Evolutionary conservation across 2,113 vertebrate species (phyloP), one percentile per base, ranked within the genome.

Genomic region (Leptosomus discolor): DNA sequence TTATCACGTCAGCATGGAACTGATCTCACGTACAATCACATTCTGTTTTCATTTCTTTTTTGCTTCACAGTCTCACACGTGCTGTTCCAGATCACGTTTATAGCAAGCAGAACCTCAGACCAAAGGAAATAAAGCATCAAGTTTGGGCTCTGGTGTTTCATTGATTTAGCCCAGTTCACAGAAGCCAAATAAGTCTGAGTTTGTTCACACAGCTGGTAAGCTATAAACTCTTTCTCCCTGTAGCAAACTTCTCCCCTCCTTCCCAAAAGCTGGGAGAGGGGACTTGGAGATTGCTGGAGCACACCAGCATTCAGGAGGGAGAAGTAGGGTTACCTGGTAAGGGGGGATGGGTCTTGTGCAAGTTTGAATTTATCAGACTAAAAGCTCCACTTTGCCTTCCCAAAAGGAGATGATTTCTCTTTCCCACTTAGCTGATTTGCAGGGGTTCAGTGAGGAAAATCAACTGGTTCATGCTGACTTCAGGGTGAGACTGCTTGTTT

Each of bases 1-100:
- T 97, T 97, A 98, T 98, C 96, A 95, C 91, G 94, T 97, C 97
- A 97, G 96, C 90, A 67, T 96, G 96, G 95, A 96, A 93, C 94
- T 92, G 96, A 91, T 97, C 92, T 96, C 92, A 82, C 83, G 32
- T 97, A 97, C 78, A 92, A 86, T 96, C 92, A 54, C 95, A 97
- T 97, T 98, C 92, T 91, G 82, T 95, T 98, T 97, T 96, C 65
- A 87, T 96, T 96, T 95, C 90, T 94, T 69, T 94, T 94, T 92
- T 80, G 79, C 93, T 91, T 92, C 73, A 57, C 79, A 70, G 79
- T 81, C 93, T 95, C 84, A 87, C 88, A 92, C 7, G 13, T 94
- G 95, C 69, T 91, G 80, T 75, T 97, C 91, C 91, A 94, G 84
- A 95, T 96, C 94, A 91, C 43, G 17, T 96, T 96, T 94, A 83